Base-by-base conservation (phyloP, 2,113 vertebrate genomes). In the Colistium nudipinnis region DNA sequence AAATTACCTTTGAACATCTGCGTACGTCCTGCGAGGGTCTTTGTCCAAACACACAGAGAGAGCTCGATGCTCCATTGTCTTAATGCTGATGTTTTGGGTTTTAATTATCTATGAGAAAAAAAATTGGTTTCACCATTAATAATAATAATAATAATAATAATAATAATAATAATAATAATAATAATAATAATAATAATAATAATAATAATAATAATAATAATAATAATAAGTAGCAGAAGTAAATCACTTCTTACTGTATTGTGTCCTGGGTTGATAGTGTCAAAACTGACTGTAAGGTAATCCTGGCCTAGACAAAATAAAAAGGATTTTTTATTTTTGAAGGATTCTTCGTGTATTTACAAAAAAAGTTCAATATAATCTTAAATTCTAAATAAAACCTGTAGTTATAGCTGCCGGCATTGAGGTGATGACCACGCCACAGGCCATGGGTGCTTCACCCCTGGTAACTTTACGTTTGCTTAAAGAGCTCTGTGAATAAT, bases 11-110 rank as follows among this genome's bases (percentile, higher is more conserved):
- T 91, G 83, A 57, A 97, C 94, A 0, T 94, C 86, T 17, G 74
- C 89, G 85, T 94, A 95, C 0, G 73, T 82, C 63, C 93, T 94
- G 35, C 89, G 91, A 14, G 73, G 78, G 82, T 97, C 95, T 57
- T 94, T 94, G 88, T 97, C 95, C 72, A 97, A 82, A 24, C 57
- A 82, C 27, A 97, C 86, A 0, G 2, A 92, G 88, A 96, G 88
- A 9, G 90, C 84, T 41, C 76, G 93, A 71, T 93, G 84, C 72
- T 96, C 95, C 3, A 92, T 86, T 43, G 91, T 92, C 78, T 89
- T 89, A 80, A 97, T 82, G 62, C 53, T 89, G 74, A 96, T 89
- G 39, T 53, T 62, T 20, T 82, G 76, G 1, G 93, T 90, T 86
- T 86, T 87, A 75, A 96, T 84, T 22, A 88, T 72, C 67, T 90